Evolutionary conservation across 2,888 invertebrate genomes (phyloP), one percentile per base, ranked within the genome.

Genomic region (Tenthredo distinguenda): DNA sequence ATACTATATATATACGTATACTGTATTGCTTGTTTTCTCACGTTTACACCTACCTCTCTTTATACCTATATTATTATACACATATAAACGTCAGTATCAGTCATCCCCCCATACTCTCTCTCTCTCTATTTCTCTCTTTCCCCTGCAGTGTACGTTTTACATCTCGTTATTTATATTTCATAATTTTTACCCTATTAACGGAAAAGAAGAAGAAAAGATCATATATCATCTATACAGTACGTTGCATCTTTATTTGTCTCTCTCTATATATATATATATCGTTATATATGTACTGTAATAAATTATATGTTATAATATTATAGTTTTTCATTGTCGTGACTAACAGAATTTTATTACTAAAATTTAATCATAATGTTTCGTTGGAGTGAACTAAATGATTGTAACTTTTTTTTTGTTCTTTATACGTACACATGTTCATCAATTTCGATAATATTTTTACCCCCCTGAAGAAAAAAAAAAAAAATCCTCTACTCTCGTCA

Each of bases 251-350:
- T 31, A 50, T 47, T n/a, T 26, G 21, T 76, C 92, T 92, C 89
- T 90, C 89, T 91, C 93, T 94, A 92, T 92, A 92, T 92, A 94
- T 94, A 91, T 89, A 94, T 94, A 62, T 94, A 94, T 93, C 50
- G 85, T 50, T 86, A 76, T 82, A 58, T 85, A 72, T 85, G 84
- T 85, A 76, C 65, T 72, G 76, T 83, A 74, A 74, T 84, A 43
- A 82, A 85, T 71, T 55, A n/a, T 55, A 55, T 55, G n/a, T 47
- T 47, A 47, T 47, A 47, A 47, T 47, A 58, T 85, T 55, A 84
- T 87, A 62, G 85, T 40, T 47, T 82, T 83, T 71, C 72, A 15
- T 85, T 77, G 83, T 43, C 77, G 77, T 77, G 55, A 77, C 77
- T 77, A 77, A 77, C 77, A 77, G 55, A 55, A 50, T 77, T 77